Base-by-base conservation (phyloP, 1,140 invertebrate species). In the Dendroctonus valens region DNA sequence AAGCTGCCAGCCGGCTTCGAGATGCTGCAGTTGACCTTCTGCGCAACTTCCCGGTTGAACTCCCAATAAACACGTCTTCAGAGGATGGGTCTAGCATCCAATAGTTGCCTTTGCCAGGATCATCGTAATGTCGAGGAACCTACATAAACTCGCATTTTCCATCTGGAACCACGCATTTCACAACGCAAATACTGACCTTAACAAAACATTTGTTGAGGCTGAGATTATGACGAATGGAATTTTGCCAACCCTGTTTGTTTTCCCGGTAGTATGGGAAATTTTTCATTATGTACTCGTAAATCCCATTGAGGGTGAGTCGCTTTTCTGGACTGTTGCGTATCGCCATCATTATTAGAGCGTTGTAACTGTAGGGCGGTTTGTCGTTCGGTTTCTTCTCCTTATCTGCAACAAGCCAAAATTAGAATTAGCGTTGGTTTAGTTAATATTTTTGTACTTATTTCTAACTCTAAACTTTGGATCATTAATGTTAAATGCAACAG, bases 271-370 rank as follows among this genome's bases (percentile, higher is more conserved):
- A 99, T 0, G 97, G 97, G 78, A 98, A 98, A 76, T 97, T 94
- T 70, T 91, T 90, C 92, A 98, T 98, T 67, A 99, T 99, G 80
- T 96, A 99, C 77, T 99, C 97, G 81, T 99, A 99, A 72, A 99
- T 99, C 11, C 96, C 97, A 77, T 97, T 99, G 0, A 99, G 82
- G 0, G 97, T 99, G 2, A 99, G 84, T 12, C 96, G 83, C 77
- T 97, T 98, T 73, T 97, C 94, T 0, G 91, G 90, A 76, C 93
- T 96, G 57, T 77, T 78, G 70, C 94, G 89, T 14, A 99, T 99
- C n/a, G 97, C 97, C 96, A 99, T 99, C 95, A 99, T 99, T 73
- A 99, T 99, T 9, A 99, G 84, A 0, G 97, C 96, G 80, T 99
- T 99, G 82, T 99, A 99, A 76, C 94, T 97, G 81, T 95, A 99